phyloP scores from a whole-genome alignment of 1,140 invertebrate genomes.

The Drosophila ercepeae region DNA sequence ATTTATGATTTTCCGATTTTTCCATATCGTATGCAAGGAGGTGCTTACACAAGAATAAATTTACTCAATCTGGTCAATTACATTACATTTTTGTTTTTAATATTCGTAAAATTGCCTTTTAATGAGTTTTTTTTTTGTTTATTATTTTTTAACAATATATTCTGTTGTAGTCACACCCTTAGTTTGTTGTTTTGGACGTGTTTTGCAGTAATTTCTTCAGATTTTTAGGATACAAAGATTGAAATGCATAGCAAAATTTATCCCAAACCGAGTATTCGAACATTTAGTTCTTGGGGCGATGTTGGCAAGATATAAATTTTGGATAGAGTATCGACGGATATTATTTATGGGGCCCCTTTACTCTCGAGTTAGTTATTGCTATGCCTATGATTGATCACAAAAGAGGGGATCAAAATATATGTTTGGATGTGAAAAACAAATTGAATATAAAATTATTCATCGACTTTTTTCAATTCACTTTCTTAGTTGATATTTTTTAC shows the following conservation, averaged over 20 bases:
- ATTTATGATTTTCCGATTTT: constrained; percentile 28
- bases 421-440: not conserved
- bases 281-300: not conserved
- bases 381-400: constrained; percentile 19
- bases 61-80: not conserved
- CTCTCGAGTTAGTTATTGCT: constrained; percentile 27
- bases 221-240: constrained; percentile 15
- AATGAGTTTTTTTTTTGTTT: not conserved
- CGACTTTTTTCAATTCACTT: not conserved
- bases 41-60: constrained; percentile 19
- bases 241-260: constrained; percentile 34
- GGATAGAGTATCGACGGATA: too few species aligned
- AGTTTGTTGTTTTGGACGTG: constrained; percentile 23
- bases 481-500: constrained; percentile 12
- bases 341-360: not conserved
- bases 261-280: constrained; percentile 20
- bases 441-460: not conserved
- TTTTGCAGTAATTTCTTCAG: constrained; percentile 2
- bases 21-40: constrained; percentile 31
- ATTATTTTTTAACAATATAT: constrained; percentile 11
- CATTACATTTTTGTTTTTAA: not conserved
- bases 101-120: not conserved
- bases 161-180: constrained; percentile 4
- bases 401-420: constrained; percentile 1
- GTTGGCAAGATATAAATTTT: constrained; percentile 31